Evolutionary conservation across 2,113 vertebrate species (phyloP), one percentile per base, ranked within the genome.

Genomic region (Andinoacara biseriatus): DNA sequence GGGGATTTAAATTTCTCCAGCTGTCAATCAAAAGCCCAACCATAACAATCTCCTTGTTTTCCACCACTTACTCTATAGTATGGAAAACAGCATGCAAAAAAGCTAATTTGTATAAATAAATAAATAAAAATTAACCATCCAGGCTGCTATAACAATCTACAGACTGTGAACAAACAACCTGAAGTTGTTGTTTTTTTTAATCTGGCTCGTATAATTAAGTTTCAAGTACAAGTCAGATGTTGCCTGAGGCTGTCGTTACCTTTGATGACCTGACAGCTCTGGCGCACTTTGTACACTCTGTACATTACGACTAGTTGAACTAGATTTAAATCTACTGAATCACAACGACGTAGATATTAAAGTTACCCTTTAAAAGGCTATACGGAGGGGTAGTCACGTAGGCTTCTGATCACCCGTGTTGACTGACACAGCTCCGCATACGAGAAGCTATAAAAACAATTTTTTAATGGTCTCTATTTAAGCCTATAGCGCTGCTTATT

Each of bases 1-100:
- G 89, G 88, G 93, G 91, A 91, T 93, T 95, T 95, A 94, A 95
- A 94, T 95, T 85, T 91, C 87, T 84, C 80, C 57, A 91, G 89
- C 87, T 92, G 94, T 92, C 92, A 94, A 92, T 95, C 91, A 94
- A 92, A 86, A 78, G 31, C 74, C 46, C 57, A 54, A 93, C 83
- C 74, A 92, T 80, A 94, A 94, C 90, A 94, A 89, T 77, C 80
- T 62, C 89, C 83, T 84, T 82, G 77, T 91, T 90, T 76, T 65
- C 79, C 7, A 10, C 15, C 10, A 7, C 18, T 38, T 7, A 46
- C 74, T 79, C 58, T 75, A 5, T 14, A 46, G 33, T 59, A 1
- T 14, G 9, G 31, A 46, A 54, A 43, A 31, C 2, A 13, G 11
- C 63, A 83, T 9, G 26, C 69, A 17, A 35, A 31, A 2, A 33